A percentile compares a stretch with the other conserved stretches of the same genome.
These are phyloP conservation scores for Heliothis subflexa DNA, from an alignment of 1,140 invertebrate species.

Conservation along the genomic window DNA sequence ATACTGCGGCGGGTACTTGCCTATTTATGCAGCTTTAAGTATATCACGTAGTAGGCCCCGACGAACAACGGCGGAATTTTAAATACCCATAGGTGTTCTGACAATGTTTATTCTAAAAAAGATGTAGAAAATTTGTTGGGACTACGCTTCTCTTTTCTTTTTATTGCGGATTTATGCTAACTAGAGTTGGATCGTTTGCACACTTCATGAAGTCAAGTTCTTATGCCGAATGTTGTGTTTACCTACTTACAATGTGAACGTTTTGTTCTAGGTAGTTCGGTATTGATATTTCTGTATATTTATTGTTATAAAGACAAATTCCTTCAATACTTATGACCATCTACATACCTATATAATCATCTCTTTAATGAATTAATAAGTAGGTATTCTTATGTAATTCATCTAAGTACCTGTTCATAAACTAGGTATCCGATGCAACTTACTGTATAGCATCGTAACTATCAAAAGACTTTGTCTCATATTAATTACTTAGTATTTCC, in stretches of 20 bases:
- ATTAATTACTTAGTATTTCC: too few relatives aligned
- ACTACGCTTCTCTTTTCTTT: slow-evolving; percentile 71
- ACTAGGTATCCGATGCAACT: too few relatives aligned
- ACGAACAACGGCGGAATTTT: slow-evolving; percentile 73
- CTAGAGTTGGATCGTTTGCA: slow-evolving; percentile 28
- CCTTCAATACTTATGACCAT: too few relatives aligned
- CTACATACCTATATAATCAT: too few relatives aligned
- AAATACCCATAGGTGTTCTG: slow-evolving; percentile 78
- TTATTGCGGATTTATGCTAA: slow-evolving; percentile 82
- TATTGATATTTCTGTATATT: neutral
- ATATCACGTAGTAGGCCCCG: slow-evolving; percentile 78
- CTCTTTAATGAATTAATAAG: too few relatives aligned
- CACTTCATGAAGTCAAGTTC: slow-evolving; percentile 22
- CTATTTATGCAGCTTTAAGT: slow-evolving; percentile 72
- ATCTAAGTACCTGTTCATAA: too few relatives aligned
- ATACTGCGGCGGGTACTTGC: slow-evolving; percentile 25
- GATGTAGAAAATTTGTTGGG: slow-evolving; percentile 67
- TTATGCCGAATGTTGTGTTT: too few relatives aligned
- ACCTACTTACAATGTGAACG: too few relatives aligned
- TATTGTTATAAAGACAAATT: too few relatives aligned
- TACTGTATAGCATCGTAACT: too few relatives aligned
- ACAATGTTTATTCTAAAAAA: slow-evolving; percentile 72
- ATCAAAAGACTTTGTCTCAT: too few relatives aligned
- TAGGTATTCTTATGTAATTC: too few relatives aligned
- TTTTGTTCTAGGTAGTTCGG: slow-evolving; percentile 10